These are phyloP conservation scores for Archips xylosteana DNA, from an alignment of 2,888 invertebrate genomes.

Conservation along the genomic window DNA sequence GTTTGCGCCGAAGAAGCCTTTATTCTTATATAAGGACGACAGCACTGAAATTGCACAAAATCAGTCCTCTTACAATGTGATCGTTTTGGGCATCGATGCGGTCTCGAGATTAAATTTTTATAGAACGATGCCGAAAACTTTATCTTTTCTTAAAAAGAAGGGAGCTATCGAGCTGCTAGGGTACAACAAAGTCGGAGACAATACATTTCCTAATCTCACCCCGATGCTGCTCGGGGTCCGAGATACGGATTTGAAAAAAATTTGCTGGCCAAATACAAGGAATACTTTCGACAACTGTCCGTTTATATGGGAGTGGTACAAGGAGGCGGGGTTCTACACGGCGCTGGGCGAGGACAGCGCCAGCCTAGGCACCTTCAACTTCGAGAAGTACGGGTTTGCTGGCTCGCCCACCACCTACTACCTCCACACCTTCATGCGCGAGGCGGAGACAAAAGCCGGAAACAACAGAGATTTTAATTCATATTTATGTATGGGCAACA, in stretches of 20 bases:
- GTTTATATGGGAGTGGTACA: slow-evolving; percentile 94
- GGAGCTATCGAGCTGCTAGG: slow-evolving; percentile 92
- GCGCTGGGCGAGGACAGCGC: slow-evolving; percentile 94
- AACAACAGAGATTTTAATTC: slow-evolving; percentile 88
- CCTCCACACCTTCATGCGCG: slow-evolving; percentile 89
- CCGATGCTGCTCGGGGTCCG: slow-evolving; percentile 91
- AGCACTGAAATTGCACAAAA: slow-evolving; percentile 51
- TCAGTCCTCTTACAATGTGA: slow-evolving; percentile 86
- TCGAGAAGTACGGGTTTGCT: slow-evolving; percentile 90
- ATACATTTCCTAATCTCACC: slow-evolving; percentile 96
- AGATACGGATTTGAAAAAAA: slow-evolving; percentile 86
- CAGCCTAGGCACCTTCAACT: slow-evolving; percentile 92
- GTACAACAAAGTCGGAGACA: slow-evolving; percentile 97
- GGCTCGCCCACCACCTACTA: slow-evolving; percentile 95
- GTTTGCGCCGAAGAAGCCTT: slow-evolving; percentile 83
- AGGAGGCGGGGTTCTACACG: slow-evolving; percentile 90
- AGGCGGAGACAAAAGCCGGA: slow-evolving; percentile 88
- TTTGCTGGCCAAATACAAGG: slow-evolving; percentile 86
- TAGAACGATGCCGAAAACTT: slow-evolving; percentile 92
- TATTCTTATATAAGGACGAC: slow-evolving; percentile 52
- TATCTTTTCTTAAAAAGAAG: slow-evolving; percentile 85
- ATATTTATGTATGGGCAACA: slow-evolving; percentile 89
- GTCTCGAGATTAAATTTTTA: slow-evolving; percentile 94
- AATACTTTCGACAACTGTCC: slow-evolving; percentile 91
- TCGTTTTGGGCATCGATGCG: slow-evolving; percentile 94